Conservation (phyloP, 1,140 invertebrate genomes). For the Euwallacea similis region DNA sequence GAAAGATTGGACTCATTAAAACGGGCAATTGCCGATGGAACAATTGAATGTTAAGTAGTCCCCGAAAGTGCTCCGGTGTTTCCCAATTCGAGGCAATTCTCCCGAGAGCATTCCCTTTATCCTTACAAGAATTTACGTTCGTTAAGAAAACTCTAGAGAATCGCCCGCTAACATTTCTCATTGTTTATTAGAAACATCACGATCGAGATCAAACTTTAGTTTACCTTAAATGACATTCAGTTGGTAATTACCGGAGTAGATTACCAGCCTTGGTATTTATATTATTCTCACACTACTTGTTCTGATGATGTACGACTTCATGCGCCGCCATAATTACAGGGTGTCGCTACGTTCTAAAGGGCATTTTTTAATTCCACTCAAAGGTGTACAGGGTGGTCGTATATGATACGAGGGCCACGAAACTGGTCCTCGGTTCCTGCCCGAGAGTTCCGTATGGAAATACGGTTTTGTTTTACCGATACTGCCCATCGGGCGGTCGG, state of each 20-base stretch:
- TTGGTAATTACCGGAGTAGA: constrained; percentile 24
- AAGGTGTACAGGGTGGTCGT: background rate
- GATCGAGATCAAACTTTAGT: constrained; percentile 35
- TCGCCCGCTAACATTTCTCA: constrained; percentile 21
- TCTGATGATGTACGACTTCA: constrained; percentile 28
- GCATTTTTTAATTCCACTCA: background rate
- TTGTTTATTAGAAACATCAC: constrained; percentile 31
- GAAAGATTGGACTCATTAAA: constrained; percentile 34
- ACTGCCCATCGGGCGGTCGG: constrained; percentile 12
- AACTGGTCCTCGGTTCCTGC: background rate
- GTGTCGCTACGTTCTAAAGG: background rate
- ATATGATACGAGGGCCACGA: background rate
- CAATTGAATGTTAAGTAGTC: constrained; percentile 36
- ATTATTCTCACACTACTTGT: constrained; percentile 21
- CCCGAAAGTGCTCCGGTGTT: constrained; percentile 24
- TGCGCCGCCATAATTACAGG: constrained; percentile 9
- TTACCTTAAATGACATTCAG: constrained; percentile 34
- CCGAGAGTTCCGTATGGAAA: constrained; percentile 13
- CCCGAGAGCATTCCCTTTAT: background rate
- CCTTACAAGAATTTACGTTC: no score
- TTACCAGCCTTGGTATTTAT: constrained; percentile 28
- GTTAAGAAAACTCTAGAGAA: background rate
- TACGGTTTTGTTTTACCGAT: constrained; percentile 10
- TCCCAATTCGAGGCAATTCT: constrained; percentile 17
- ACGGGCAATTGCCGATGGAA: constrained; percentile 31